Evolutionary conservation across 2,888 invertebrate species (phyloP).

Genomic region (Mythimna vitellina): DNA sequence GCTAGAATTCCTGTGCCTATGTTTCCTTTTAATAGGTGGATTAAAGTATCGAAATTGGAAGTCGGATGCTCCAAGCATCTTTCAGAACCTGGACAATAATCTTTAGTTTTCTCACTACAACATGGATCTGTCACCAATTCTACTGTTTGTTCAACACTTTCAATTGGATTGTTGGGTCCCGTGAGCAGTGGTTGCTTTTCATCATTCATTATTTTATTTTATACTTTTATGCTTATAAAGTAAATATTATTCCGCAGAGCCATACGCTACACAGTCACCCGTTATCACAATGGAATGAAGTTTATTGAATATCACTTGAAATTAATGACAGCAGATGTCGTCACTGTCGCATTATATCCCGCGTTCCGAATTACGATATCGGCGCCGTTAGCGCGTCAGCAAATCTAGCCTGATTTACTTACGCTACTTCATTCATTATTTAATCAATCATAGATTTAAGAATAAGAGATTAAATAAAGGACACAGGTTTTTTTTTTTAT

Average conservation of each 20-base stretch:
- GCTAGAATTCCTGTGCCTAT: conserved; percentile 98
- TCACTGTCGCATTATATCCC: conserved; percentile 2
- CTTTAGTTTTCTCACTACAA: conserved; percentile 77
- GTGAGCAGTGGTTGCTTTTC: conserved; percentile 93
- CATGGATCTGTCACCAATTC: conserved; percentile 78
- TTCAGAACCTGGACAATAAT: conserved; percentile 92
- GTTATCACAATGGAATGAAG: conserved; percentile 52
- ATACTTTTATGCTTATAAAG: conserved; percentile 63
- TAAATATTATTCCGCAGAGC: conserved; percentile 62
- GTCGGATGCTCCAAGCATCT: conserved; percentile 94
- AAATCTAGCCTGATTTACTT: too few relatives aligned
- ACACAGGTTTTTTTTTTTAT: too few relatives aligned
- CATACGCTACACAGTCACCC: conserved; percentile 60
- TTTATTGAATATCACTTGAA: conserved; percentile 17
- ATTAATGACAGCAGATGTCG: conserved; percentile 14
- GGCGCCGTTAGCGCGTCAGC: too few relatives aligned
- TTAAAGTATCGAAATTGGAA: conserved; percentile 94
- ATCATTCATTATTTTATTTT: conserved; percentile 89
- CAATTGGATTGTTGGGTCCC: conserved; percentile 79
- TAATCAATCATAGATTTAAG: too few relatives aligned
- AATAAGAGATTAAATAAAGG: too few relatives aligned
- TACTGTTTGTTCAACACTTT: conserved; percentile 79
- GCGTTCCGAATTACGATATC: too few relatives aligned
- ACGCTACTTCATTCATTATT: too few relatives aligned
- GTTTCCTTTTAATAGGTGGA: conserved; percentile 94